phyloP scores from a whole-genome alignment of 2,113 vertebrate genomes.

The Aythya baeri region DNA sequence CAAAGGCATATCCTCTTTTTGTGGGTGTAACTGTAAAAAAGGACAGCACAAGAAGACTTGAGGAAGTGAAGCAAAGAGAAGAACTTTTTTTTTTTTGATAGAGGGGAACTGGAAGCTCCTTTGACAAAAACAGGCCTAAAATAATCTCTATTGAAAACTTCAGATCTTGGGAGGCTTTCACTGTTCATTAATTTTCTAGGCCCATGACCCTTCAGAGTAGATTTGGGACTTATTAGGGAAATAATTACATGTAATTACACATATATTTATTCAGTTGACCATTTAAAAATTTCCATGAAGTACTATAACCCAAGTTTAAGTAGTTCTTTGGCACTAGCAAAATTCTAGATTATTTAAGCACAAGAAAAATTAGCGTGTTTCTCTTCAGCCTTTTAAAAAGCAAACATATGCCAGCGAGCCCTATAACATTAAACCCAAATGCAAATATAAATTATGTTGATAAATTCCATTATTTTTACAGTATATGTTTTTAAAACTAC shows the following conservation, averaged over 20 bases:
- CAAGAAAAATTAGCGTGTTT: background rate
- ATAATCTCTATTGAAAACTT: background rate
- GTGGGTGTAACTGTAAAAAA: conserved; percentile 41
- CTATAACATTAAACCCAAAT: background rate
- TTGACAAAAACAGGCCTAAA: conserved; percentile 16
- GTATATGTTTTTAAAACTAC: background rate
- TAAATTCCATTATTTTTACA: conserved; percentile 1
- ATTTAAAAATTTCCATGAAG: background rate
- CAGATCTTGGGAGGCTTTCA: background rate
- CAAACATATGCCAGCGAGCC: background rate
- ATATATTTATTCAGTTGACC: background rate
- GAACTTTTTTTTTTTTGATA: background rate
- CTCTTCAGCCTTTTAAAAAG: background rate
- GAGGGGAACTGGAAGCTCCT: conserved; percentile 57
- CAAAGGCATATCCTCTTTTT: conserved; percentile 45
- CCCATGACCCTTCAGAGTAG: background rate
- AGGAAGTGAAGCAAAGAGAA: conserved; percentile 65
- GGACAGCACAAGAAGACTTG: conserved; percentile 13
- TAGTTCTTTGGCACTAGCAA: background rate
- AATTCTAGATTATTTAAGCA: background rate
- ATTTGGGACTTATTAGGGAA: background rate
- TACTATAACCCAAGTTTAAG: background rate
- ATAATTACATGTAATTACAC: background rate
- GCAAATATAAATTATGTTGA: background rate
- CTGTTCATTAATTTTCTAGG: background rate